These are phyloP conservation scores for Pseudopipra pipra DNA, from an alignment of 2,113 vertebrate genomes.

Conservation along the genomic window DNA sequence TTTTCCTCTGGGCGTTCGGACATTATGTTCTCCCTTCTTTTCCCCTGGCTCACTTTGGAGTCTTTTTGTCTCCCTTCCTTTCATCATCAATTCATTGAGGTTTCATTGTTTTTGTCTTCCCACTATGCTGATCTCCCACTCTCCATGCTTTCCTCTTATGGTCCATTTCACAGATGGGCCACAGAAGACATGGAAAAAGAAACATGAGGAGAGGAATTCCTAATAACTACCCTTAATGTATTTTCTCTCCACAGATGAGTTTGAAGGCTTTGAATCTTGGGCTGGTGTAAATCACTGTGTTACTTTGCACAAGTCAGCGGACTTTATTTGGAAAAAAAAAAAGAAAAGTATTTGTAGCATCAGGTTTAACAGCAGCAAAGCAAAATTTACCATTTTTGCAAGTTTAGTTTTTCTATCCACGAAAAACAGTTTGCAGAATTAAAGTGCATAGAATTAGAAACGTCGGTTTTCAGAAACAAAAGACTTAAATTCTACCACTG, in stretches of 20 bases:
- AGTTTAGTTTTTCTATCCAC: neutral
- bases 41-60: neutral
- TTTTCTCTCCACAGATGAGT: neutral
- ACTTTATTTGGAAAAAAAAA: neutral
- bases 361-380: neutral
- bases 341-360: neutral
- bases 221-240: neutral
- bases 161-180: constrained; percentile 5
- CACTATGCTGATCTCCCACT: neutral
- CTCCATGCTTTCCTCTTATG: neutral
- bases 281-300: neutral
- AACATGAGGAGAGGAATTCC: neutral
- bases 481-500: neutral
- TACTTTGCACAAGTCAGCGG: neutral
- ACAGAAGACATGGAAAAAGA: constrained; percentile 1
- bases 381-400: neutral
- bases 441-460: neutral
- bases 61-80: neutral
- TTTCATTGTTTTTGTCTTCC: constrained; percentile 25
- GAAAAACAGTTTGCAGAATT: neutral
- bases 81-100: constrained; percentile 15
- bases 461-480: neutral
- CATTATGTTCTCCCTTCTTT: neutral
- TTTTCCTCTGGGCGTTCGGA: neutral
- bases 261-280: neutral